Conservation (phyloP, 2,113 vertebrate genomes). For the Planiliza haematocheilus region DNA sequence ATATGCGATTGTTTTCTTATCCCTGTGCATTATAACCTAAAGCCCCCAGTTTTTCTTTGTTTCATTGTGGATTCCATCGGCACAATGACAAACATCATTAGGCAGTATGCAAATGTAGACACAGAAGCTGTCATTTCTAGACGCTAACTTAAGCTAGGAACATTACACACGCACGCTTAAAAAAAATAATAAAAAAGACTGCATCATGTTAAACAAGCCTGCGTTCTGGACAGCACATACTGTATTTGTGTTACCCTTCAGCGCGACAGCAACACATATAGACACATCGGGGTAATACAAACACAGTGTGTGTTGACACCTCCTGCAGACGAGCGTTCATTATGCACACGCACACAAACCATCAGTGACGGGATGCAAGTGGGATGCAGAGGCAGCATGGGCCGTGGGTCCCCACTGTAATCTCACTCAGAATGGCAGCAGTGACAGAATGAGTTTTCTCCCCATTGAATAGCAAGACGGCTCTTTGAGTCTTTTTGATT, state of each 20-base stretch:
- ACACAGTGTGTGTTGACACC: background rate
- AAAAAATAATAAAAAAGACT: background rate
- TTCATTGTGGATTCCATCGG: constrained; percentile 38
- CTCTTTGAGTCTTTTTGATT: constrained; percentile 82
- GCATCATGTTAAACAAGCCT: background rate
- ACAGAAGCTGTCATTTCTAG: constrained; percentile 11
- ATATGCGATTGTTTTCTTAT: constrained; percentile 46
- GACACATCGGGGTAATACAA: constrained; percentile 31
- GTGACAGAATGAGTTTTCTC: constrained; percentile 78
- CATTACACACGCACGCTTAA: constrained; percentile 12
- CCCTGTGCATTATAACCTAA: constrained; percentile 18
- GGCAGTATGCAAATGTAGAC: constrained; percentile 15
- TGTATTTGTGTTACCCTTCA: constrained; percentile 4
- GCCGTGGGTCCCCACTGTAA: constrained; percentile 75
- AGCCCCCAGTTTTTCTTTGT: constrained; percentile 13
- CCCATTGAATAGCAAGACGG: constrained; percentile 72
- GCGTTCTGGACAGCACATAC: background rate
- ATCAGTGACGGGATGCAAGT: constrained; percentile 43
- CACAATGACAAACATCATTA: constrained; percentile 52
- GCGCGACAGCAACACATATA: background rate
- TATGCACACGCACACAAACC: constrained; percentile 52
- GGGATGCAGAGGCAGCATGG: constrained; percentile 66
- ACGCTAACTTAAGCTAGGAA: constrained; percentile 18
- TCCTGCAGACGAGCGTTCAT: constrained; percentile 41
- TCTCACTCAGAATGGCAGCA: constrained; percentile 76